Evolutionary conservation across 2,113 vertebrate species (phyloP).

Genomic region (Coturnix japonica): DNA sequence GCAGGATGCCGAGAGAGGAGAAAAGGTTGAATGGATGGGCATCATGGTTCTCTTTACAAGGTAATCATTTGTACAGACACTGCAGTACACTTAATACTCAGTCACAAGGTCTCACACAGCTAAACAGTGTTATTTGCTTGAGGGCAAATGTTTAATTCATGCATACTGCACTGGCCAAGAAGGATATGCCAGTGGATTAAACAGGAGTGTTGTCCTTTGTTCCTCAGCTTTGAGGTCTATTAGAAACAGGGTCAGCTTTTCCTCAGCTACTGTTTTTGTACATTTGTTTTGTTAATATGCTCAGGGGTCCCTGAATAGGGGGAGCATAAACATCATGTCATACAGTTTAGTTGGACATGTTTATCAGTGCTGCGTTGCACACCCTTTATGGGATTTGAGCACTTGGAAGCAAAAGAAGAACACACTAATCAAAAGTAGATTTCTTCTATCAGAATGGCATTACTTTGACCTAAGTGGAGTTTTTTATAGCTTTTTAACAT

Average conservation of each 20-base stretch:
- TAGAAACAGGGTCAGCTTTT: constrained; percentile 1
- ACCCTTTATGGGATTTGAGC: background rate
- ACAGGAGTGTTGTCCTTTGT: constrained; percentile 4
- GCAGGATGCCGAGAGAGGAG: background rate
- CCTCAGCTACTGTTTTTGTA: background rate
- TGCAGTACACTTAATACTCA: background rate
- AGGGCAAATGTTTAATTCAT: constrained; percentile 46
- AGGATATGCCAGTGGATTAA: constrained; percentile 16
- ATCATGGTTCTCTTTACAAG: background rate
- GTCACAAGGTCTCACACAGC: background rate
- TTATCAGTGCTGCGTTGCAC: background rate
- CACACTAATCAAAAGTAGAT: background rate
- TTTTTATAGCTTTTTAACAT: background rate
- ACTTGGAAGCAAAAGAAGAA: background rate
- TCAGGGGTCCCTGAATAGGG: background rate
- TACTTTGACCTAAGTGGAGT: background rate
- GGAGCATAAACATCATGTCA: background rate
- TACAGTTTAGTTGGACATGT: background rate
- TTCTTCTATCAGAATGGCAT: background rate
- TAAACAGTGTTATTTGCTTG: background rate
- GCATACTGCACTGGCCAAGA: background rate
- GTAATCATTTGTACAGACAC: constrained; percentile 2
- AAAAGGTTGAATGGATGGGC: constrained; percentile 5
- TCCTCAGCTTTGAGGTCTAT: background rate
- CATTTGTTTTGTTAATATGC: background rate